Evolutionary conservation across 2,888 invertebrate species (phyloP), one percentile per base, ranked within the genome.

Genomic region (Leptinotarsa rubiginosa): DNA sequence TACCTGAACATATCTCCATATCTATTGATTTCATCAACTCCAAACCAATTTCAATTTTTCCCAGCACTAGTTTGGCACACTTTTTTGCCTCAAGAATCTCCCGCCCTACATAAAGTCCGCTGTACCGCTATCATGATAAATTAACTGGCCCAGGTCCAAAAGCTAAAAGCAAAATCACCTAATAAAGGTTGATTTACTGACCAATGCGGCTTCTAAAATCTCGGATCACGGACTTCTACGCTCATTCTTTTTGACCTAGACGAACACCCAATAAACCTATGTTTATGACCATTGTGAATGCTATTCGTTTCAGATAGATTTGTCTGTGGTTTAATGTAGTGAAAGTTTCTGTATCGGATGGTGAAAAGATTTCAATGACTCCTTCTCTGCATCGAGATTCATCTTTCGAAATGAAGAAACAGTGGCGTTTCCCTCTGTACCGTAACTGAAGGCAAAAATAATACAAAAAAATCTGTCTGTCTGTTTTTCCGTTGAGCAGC

Each of bases 131-230:
- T 72, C 69, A 66, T 74, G 74, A 72, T 71, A 69, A 65, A 78
- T 73, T 72, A 70, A 73, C 71, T 78, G 75, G 72, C 66, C 66
- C 47, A 59, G 52, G 52, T 74, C 72, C 75, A 77, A 73, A 76
- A 76, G 73, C 79, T 76, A 69, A 73, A 69, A 70, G 74, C 70
- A 77, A 75, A 79, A 80, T 79, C 78, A 82, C 77, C 81, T 81
- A 82, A 82, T 83, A 82, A 81, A 75, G 80, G 75, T 76, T 83
- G 83, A 83, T 83, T 83, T 83, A 83, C 75, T 49, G 78, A 74
- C 77, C 69, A 18, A 31, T 75, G 59, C 41, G 76, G 76, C 77
- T 74, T 67, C 77, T 77, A 70, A 76, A 79, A 78, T 80, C 78
- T 71, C 75, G 76, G 77, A 77, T 79, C 78, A 78, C 72, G 73